phyloP scores from a whole-genome alignment of 2,888 invertebrate species.

The Metacarcinus magister region DNA sequence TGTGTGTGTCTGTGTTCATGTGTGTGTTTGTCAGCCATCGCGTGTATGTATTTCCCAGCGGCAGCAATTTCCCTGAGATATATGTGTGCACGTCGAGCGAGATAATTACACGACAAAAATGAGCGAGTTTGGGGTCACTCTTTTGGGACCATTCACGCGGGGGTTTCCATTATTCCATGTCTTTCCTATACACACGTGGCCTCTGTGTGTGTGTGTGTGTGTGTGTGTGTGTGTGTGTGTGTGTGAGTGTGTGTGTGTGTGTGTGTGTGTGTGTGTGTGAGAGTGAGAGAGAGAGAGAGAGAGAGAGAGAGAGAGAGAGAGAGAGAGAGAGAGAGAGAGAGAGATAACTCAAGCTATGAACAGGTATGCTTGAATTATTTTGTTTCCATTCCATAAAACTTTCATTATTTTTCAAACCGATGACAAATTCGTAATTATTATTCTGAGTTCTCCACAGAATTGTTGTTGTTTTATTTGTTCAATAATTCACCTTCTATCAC shows the following conservation, averaged over 20 bases:
- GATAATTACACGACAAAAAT: conserved; percentile 38
- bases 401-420: not conserved
- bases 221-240: conserved; percentile 16
- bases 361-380: not conserved
- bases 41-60: not conserved
- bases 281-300: conserved; percentile 15
- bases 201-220: conserved; percentile 5
- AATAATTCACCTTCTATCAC: not conserved
- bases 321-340: conserved; percentile 45
- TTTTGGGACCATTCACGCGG: not conserved
- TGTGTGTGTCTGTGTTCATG: not conserved
- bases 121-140: not conserved
- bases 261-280: conserved; percentile 4
- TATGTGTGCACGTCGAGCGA: not conserved
- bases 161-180: not conserved
- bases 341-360: not conserved
- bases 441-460: not conserved
- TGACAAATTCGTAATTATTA: not conserved
- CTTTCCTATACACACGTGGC: not conserved
- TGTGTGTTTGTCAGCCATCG: not conserved
- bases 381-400: not conserved
- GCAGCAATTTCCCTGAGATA: conserved; percentile 34
- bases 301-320: conserved; percentile 26
- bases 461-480: not conserved
- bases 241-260: not conserved